Evolutionary conservation across 2,113 vertebrate genomes (phyloP).

Genomic region (Alexandromys fortis): DNA sequence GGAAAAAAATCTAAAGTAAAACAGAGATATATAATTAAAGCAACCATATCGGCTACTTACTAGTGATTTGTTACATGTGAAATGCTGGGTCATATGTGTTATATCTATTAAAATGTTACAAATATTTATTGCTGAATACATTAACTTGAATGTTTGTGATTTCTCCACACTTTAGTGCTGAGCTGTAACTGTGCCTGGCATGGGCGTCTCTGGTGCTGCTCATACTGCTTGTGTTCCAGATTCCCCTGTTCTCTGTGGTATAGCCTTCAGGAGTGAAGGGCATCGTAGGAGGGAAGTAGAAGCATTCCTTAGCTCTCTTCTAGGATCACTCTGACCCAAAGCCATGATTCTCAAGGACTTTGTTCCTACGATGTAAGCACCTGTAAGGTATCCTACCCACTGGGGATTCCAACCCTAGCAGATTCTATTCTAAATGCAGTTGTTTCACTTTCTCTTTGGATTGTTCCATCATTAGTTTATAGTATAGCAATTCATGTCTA

Average conservation of each 20-base stretch:
- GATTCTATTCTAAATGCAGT: background rate
- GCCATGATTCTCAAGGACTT: background rate
- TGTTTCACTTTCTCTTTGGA: background rate
- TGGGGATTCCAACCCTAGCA: background rate
- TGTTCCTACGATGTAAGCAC: background rate
- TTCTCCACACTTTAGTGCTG: background rate
- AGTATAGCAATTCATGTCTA: background rate
- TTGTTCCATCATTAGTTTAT: background rate
- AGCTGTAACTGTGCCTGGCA: background rate
- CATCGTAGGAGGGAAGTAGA: background rate
- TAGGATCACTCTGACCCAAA: background rate
- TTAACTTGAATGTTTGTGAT: background rate
- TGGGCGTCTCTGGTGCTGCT: background rate
- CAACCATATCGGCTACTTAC: background rate
- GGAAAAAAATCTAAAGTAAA: slow-evolving; percentile 23
- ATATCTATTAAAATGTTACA: background rate
- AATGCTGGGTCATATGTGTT: background rate
- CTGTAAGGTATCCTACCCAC: background rate
- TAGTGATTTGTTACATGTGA: background rate
- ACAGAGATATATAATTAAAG: background rate
- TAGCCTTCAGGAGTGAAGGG: background rate
- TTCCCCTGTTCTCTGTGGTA: background rate
- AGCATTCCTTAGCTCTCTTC: background rate
- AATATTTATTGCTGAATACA: background rate
- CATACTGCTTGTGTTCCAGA: background rate